phyloP scores from a whole-genome alignment of 2,888 invertebrate genomes.

The Xylocampa areola region DNA sequence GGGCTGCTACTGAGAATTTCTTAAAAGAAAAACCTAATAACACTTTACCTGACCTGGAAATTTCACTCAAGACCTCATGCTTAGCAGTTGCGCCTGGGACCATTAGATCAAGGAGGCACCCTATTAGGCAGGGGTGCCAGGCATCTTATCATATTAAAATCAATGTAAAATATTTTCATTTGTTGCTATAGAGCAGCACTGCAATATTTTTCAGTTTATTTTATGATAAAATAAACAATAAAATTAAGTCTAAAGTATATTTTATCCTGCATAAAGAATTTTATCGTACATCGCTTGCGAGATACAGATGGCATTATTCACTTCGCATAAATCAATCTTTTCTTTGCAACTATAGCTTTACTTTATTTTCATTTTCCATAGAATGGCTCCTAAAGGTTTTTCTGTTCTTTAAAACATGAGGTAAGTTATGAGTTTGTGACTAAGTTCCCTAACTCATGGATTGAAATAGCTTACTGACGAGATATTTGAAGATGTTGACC shows the following conservation, averaged over 20 bases:
- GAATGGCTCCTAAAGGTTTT: conserved; percentile 14
- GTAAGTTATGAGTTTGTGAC: conserved; percentile 12
- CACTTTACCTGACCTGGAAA: too few species aligned
- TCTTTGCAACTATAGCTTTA: conserved; percentile 31
- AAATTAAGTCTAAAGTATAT: conserved; percentile 19
- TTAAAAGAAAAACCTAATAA: too few species aligned
- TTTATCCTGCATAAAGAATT: conserved; percentile 27
- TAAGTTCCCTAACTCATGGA: conserved; percentile 21
- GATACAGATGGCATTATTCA: conserved; percentile 27
- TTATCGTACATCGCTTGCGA: conserved; percentile 36
- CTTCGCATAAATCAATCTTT: conserved; percentile 36
- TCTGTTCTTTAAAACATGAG: conserved; percentile 47
- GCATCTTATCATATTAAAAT: too few species aligned
- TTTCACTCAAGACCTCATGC: too few species aligned
- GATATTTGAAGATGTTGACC: conserved; percentile 7
- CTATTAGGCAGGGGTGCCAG: too few species aligned
- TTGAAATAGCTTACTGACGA: conserved; percentile 13
- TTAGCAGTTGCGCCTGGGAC: too few species aligned
- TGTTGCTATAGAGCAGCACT: too few species aligned
- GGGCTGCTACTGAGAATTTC: too few species aligned
- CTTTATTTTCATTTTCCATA: conserved; percentile 34
- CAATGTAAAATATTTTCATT: too few species aligned
- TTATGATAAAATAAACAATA: not conserved
- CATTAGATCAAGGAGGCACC: too few species aligned
- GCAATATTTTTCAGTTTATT: too few species aligned